These are phyloP conservation scores for Amphiduros pacificus DNA, from an alignment of 2,888 invertebrate species.

Conservation along the genomic window DNA sequence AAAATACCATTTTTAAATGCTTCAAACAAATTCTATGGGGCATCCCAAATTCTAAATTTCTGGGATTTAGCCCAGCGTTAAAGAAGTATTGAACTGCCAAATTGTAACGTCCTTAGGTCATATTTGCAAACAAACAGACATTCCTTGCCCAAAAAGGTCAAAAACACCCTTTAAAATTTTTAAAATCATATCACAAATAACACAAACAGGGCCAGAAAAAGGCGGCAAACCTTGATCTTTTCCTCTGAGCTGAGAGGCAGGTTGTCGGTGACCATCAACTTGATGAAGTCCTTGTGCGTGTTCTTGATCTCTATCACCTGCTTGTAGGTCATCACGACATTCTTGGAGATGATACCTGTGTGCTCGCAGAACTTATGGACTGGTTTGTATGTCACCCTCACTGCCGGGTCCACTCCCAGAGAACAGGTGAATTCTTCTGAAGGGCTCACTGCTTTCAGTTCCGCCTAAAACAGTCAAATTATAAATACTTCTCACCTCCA, in stretches of 20 bases:
- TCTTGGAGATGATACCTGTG: constrained; percentile 55
- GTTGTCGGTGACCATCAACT: constrained; percentile 55
- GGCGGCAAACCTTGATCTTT: constrained; percentile 56
- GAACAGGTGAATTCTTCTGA: constrained; percentile 60
- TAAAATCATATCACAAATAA: neutral
- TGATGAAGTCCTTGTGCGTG: constrained; percentile 50
- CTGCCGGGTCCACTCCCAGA: constrained; percentile 59
- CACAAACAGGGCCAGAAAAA: too few relatives aligned
- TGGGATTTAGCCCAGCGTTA: too few relatives aligned
- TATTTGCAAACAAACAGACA: too few relatives aligned
- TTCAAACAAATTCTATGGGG: too few relatives aligned
- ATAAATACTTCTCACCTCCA: too few relatives aligned
- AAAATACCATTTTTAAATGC: too few relatives aligned
- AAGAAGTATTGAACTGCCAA: too few relatives aligned
- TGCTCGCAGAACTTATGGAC: constrained; percentile 53
- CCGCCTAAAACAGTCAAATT: constrained; percentile 25
- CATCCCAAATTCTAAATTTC: too few relatives aligned
- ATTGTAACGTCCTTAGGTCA: too few relatives aligned
- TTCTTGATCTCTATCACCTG: constrained; percentile 55
- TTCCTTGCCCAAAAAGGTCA: too few relatives aligned
- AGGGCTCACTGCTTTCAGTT: constrained; percentile 52
- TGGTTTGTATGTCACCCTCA: constrained; percentile 57
- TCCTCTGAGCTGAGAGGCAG: constrained; percentile 59
- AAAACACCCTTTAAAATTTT: neutral
- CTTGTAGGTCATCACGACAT: constrained; percentile 33